Evolutionary conservation across 2,888 invertebrate genomes (phyloP), one percentile per base, ranked within the genome.

Genomic region (Ariolimax columbianus): DNA sequence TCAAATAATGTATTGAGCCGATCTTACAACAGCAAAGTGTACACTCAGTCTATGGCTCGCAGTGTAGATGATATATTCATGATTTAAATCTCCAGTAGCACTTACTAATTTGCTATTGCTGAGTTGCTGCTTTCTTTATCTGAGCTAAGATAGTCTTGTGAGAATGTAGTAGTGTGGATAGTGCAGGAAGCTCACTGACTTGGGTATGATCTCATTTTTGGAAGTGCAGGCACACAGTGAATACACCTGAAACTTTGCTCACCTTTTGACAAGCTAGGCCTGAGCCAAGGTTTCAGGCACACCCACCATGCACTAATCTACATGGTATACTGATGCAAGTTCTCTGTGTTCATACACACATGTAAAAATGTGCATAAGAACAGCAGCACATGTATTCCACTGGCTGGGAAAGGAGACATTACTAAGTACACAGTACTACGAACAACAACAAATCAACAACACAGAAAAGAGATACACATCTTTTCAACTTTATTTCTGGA

Each of bases 171-270:
- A 9, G 19, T 68, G 36, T 36, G 17, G 26, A 40, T 1, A 73
- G 47, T 30, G 6, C 2, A 17, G 51, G 51, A n/a, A 33, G 23
- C 0, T 23, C 14, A n/a, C 47, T 47, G 55, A 30, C 33, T 30
- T 33, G 0, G 51, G n/a, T 11, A 19, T 33, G 19, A 17, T 7
- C n/a, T 70, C 23, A 23, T 30, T 63, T 79, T 73, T 26, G 77
- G 88, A n/a, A 86, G 89, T 72, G 30, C 59, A 47, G 55, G 83
- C 77, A 80, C 80, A 82, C 79, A 77, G 84, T 86, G 78, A 86
- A 91, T 90, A 93, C 94, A 94, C 94, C 94, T 94, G 94, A 94
- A 94, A 94, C 94, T 94, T 94, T 94, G 94, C 94, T 94, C 94
- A 94, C 94, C 94, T 93, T 89, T 82, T 72, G 33, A 83, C 81